Percentiles rank a stretch among this genome's conserved stretches.
Evolutionary conservation across 2,888 invertebrate species (phyloP).

Genomic region (Lapara coniferarum): DNA sequence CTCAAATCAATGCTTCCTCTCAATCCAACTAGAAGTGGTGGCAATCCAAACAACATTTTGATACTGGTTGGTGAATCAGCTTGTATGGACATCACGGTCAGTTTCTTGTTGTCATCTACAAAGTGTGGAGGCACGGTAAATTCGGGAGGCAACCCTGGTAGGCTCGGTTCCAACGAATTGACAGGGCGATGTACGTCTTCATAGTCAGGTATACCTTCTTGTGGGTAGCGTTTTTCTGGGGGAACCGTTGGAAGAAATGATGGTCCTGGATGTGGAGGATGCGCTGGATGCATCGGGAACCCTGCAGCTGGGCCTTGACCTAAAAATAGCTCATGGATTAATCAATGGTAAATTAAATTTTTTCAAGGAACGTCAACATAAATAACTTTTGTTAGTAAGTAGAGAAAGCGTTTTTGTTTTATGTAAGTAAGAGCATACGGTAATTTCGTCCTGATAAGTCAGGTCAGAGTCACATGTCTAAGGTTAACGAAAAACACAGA

Average conservation of each 20-base stretch:
- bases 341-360: neutral
- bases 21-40: conserved; percentile 91
- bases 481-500: conserved; percentile 43
- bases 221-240: conserved; percentile 69
- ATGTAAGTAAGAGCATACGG: conserved; percentile 38
- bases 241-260: conserved; percentile 75
- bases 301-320: conserved; percentile 39
- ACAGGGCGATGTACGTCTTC: conserved; percentile 66
- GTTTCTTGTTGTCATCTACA: conserved; percentile 71
- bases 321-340: conserved; percentile 15
- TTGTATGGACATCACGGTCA: conserved; percentile 85
- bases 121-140: conserved; percentile 55
- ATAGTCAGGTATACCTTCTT: conserved; percentile 64
- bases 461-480: conserved; percentile 40
- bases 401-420: conserved; percentile 1
- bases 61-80: conserved; percentile 91
- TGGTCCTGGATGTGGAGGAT: conserved; percentile 48
- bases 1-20: conserved; percentile 94
- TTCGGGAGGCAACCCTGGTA: conserved; percentile 58
- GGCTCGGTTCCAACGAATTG: conserved; percentile 49
- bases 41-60: conserved; percentile 92
- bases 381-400: conserved; percentile 20
- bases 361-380: neutral
- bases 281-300: conserved; percentile 44
- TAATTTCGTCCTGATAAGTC: conserved; percentile 36